A percentile compares a stretch with the other conserved stretches of the same genome.
phyloP scores from a whole-genome alignment of 1,140 invertebrate genomes.

The Trichonephila clavipes region DNA sequence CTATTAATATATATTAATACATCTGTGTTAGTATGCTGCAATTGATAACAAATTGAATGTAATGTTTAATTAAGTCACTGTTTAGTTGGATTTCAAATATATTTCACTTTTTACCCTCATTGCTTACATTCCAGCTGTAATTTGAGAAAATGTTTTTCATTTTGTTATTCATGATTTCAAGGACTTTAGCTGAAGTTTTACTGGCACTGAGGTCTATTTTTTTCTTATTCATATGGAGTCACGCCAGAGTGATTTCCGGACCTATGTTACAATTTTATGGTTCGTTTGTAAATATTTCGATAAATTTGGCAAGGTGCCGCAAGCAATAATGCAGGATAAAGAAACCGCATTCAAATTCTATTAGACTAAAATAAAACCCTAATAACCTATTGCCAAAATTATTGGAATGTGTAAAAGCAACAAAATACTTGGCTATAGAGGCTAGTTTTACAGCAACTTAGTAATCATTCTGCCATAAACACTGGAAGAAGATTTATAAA shows the following conservation, averaged over 20 bases:
- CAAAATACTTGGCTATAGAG: no score
- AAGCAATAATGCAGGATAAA: not conserved
- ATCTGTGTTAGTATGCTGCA: no score
- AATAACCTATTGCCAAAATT: conserved; percentile 1
- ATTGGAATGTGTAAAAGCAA: not conserved
- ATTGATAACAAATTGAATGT: no score
- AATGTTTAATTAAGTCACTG: no score
- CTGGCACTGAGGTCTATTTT: not conserved
- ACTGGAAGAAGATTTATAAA: no score
- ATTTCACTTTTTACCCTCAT: not conserved
- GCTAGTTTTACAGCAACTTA: no score
- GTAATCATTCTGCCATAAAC: no score
- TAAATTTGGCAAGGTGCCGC: not conserved
- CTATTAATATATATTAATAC: no score
- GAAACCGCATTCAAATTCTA: not conserved
- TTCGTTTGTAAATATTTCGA: conserved; percentile 15
- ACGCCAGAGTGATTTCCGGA: not conserved
- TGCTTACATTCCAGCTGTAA: not conserved
- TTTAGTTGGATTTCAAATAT: no score
- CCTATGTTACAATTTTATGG: not conserved
- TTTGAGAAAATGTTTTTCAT: not conserved
- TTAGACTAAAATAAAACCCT: not conserved
- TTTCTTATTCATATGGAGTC: not conserved
- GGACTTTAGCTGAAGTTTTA: not conserved
- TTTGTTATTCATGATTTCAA: not conserved